phyloP scores from a whole-genome alignment of 2,797 vertebrate genomes.

The Acipenser oxyrinchus region DNA sequence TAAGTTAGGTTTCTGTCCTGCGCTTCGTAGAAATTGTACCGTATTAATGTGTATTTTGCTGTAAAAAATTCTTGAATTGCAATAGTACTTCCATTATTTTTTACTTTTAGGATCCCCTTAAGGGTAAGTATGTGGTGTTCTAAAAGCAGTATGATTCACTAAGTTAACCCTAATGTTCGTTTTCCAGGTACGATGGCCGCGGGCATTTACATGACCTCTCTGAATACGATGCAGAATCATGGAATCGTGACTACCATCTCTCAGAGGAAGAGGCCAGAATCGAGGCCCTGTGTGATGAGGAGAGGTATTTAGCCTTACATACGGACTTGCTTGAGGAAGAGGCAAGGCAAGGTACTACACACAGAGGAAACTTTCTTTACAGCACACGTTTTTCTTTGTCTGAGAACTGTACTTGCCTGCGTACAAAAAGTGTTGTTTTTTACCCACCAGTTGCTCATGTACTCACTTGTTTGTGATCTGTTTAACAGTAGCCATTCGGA shows the following conservation, averaged over 20 bases:
- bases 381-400: slow-evolving; percentile 42
- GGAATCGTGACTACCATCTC: slow-evolving; percentile 93
- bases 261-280: slow-evolving; percentile 96
- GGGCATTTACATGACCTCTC: slow-evolving; percentile 99
- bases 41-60: slow-evolving; percentile 24
- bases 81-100: slow-evolving; percentile 2
- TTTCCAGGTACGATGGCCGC: slow-evolving; percentile 95
- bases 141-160: slow-evolving; percentile 27
- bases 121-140: slow-evolving; percentile 54
- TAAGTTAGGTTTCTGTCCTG: slow-evolving; percentile 32
- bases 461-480: slow-evolving; percentile 74
- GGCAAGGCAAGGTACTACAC: slow-evolving; percentile 89
- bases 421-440: neutral
- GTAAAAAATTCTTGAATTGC: too few species aligned
- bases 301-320: slow-evolving; percentile 98
- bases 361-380: slow-evolving; percentile 45
- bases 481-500: slow-evolving; percentile 71
- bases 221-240: slow-evolving; percentile 94
- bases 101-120: slow-evolving; percentile 41
- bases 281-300: slow-evolving; percentile 94
- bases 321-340: slow-evolving; percentile 97
- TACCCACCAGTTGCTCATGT: slow-evolving; percentile 43
- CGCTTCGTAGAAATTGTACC: slow-evolving; percentile 24
- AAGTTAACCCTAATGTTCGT: slow-evolving; percentile 65
- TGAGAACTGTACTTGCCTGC: slow-evolving; percentile 4